phyloP scores from a whole-genome alignment of 2,797 vertebrate species.

The Manis pentadactyla region DNA sequence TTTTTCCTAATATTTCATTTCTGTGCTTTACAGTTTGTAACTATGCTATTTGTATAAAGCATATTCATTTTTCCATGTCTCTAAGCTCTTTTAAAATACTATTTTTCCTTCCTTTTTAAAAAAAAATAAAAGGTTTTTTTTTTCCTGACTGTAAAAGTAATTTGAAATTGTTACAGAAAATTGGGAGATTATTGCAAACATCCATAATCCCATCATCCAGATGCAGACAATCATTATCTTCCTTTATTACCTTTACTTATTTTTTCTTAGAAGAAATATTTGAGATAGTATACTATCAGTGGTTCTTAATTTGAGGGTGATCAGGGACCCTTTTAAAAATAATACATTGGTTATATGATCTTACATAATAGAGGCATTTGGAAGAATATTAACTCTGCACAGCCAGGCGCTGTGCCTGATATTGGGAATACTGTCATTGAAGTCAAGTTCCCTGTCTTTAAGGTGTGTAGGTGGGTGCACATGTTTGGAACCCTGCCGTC shows the following conservation, averaged over 20 bases:
- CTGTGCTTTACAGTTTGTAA: not conserved
- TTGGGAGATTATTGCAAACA: not conserved
- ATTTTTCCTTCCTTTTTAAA: not conserved
- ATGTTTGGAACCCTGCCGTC: not conserved
- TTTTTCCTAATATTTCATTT: constrained; percentile 2
- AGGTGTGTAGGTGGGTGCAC: not conserved
- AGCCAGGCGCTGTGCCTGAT: not conserved
- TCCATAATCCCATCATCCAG: not conserved
- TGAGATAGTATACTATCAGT: not conserved
- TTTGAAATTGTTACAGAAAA: constrained; percentile 34
- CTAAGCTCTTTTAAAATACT: not conserved
- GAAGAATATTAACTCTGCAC: not conserved
- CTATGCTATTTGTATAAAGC: not conserved
- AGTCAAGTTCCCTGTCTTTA: not conserved
- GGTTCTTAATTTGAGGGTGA: not conserved
- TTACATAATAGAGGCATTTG: not conserved
- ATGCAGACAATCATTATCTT: not conserved
- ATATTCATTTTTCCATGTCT: not conserved
- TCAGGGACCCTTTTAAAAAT: not conserved
- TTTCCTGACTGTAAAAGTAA: not conserved
- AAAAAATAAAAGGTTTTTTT: not conserved
- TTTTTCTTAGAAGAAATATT: not conserved
- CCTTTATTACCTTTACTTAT: not conserved
- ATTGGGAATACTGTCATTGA: not conserved
- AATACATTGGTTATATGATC: not conserved